Percentiles rank a stretch among this genome's conserved stretches.
Conservation (phyloP, 2,113 vertebrate species). For the Paedocypris sp. region DNA sequence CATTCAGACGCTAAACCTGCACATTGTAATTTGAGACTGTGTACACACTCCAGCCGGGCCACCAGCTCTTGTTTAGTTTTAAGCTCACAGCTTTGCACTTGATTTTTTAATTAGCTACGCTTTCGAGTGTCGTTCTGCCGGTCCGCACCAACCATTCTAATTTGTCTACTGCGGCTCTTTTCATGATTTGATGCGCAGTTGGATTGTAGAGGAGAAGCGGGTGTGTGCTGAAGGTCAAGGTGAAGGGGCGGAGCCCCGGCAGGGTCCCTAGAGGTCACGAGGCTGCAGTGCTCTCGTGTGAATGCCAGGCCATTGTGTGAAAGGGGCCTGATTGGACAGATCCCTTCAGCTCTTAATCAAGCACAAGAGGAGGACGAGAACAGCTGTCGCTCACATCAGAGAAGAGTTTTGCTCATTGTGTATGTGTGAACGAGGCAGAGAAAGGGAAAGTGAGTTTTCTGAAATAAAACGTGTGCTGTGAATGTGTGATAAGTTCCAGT, state of each 20-base stretch:
- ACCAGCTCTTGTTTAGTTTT: constrained; percentile 21
- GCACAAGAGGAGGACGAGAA: constrained; percentile 41
- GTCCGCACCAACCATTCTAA: not conserved
- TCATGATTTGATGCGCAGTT: constrained; percentile 33
- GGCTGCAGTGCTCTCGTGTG: constrained; percentile 34
- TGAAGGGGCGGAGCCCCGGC: constrained; percentile 40
- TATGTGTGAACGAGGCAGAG: constrained; percentile 3
- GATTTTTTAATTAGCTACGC: constrained; percentile 49
- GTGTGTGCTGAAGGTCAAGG: constrained; percentile 55
- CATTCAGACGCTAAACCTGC: not conserved
- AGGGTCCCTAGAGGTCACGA: constrained; percentile 39
- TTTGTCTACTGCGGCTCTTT: constrained; percentile 7
- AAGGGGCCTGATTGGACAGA: constrained; percentile 55
- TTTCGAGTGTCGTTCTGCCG: constrained; percentile 17
- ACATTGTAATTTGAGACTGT: constrained; percentile 16
- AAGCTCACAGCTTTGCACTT: constrained; percentile 47
- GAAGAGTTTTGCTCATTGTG: constrained; percentile 17
- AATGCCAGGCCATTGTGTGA: constrained; percentile 32
- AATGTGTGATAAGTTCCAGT: no score
- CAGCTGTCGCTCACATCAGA: constrained; percentile 44
- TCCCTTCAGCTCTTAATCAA: constrained; percentile 50
- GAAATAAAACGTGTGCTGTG: no score
- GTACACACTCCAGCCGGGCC: constrained; percentile 5
- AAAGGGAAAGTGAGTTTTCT: not conserved
- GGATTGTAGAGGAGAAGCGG: constrained; percentile 10